phyloP scores from a whole-genome alignment of 2,888 invertebrate species.

The Pandemis corylana region DNA sequence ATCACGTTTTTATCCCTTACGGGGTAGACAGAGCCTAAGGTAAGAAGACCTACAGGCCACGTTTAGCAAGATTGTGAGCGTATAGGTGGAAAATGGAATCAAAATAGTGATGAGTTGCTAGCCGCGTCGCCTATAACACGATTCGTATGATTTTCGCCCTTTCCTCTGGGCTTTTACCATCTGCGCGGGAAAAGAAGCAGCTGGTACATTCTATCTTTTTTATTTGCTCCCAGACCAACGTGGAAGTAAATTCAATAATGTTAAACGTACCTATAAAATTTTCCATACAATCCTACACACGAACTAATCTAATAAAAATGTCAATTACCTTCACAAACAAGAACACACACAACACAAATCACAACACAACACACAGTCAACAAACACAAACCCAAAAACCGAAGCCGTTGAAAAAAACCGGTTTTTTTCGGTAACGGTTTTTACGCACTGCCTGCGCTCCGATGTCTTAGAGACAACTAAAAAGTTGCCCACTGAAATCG shows the following conservation, averaged over 20 bases:
- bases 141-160: no score
- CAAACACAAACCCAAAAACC: conserved; percentile 46
- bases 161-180: no score
- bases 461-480: conserved; percentile 78
- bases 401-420: conserved; percentile 51
- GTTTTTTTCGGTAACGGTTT: conserved; percentile 58
- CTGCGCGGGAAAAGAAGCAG: no score
- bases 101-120: no score
- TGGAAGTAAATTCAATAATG: not conserved
- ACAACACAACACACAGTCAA: conserved; percentile 59
- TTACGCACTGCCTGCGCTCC: conserved; percentile 51
- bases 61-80: no score
- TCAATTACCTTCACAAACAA: conserved; percentile 60
- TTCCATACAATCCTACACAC: not conserved
- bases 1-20: no score
- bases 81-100: no score
- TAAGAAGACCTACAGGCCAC: no score
- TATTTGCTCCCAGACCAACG: no score
- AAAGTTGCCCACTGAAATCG: conserved; percentile 73
- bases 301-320: conserved; percentile 4
- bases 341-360: conserved; percentile 55
- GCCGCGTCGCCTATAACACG: no score
- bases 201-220: no score
- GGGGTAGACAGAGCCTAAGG: no score
- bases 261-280: not conserved